Evolutionary conservation across 2,113 vertebrate genomes (phyloP).

Genomic region (Miniopterus natalensis): DNA sequence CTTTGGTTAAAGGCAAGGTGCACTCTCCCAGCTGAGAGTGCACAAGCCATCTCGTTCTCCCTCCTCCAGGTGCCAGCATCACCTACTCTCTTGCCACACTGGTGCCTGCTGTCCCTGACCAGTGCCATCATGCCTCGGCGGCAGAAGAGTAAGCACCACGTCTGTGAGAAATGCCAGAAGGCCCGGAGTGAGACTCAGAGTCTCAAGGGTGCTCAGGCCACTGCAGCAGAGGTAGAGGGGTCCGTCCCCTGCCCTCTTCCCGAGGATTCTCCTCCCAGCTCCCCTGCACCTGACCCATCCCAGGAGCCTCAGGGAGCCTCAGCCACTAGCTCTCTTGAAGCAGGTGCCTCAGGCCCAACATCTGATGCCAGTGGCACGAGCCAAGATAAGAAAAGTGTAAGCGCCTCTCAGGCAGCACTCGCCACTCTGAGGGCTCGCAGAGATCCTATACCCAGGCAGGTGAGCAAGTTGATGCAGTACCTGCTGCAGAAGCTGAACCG

Average conservation of each 20-base stretch:
- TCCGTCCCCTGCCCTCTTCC: too few relatives aligned
- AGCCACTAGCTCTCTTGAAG: neutral
- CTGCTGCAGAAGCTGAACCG: neutral
- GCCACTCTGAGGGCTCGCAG: rapidly evolving
- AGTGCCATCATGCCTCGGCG: neutral
- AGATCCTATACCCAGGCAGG: neutral
- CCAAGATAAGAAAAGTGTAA: neutral
- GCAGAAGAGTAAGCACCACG: neutral
- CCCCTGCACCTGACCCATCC: neutral
- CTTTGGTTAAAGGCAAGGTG: neutral
- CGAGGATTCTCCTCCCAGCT: neutral
- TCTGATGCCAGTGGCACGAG: neutral
- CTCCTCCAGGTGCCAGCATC: neutral
- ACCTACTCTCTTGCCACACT: rapidly evolving
- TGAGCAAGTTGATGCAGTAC: neutral
- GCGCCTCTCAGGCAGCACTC: rapidly evolving
- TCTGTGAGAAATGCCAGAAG: neutral
- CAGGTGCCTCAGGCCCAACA: neutral
- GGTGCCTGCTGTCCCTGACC: neutral
- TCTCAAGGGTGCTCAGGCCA: too few relatives aligned
- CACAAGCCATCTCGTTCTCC: neutral
- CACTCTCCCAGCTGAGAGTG: rapidly evolving
- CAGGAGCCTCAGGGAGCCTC: too few relatives aligned
- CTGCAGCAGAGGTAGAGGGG: rapidly evolving
- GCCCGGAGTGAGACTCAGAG: neutral